Percentiles rank a stretch among this genome's conserved stretches.
phyloP scores from a whole-genome alignment of 2,888 invertebrate genomes.

The Sinelater perroti region DNA sequence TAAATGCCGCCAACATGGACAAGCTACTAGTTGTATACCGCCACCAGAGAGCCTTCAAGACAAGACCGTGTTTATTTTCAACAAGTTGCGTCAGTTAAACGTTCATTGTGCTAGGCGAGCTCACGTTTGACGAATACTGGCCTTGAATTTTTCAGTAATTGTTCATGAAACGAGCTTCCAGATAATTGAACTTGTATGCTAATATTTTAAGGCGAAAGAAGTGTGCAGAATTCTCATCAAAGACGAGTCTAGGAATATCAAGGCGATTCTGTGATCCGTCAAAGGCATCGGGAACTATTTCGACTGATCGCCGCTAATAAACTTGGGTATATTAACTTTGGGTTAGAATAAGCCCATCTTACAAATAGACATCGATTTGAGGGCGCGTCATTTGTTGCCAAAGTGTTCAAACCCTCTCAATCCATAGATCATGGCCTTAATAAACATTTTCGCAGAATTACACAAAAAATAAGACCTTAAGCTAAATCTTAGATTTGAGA shows the following conservation, averaged over 20 bases:
- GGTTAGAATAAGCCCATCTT: conserved; percentile 94
- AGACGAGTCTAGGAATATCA: conserved; percentile 96
- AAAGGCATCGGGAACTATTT: conserved; percentile 99
- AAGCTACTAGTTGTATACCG: conserved; percentile 89
- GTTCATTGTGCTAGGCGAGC: conserved; percentile 92
- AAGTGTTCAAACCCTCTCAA: conserved; percentile 97
- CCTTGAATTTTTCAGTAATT: conserved; percentile 94
- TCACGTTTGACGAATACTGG: conserved; percentile 91
- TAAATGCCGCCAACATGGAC: conserved; percentile 97
- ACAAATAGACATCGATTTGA: conserved; percentile 90
- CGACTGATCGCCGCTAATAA: conserved; percentile 95
- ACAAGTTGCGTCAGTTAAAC: conserved; percentile 96
- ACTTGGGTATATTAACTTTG: conserved; percentile 96
- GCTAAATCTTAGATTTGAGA: conserved; percentile 98
- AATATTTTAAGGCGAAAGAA: conserved; percentile 85
- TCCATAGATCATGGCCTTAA: conserved; percentile 96
- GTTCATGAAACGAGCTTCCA: conserved; percentile 97
- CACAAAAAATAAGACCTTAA: conserved; percentile 97
- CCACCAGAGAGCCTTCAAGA: conserved; percentile 96
- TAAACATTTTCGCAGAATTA: conserved; percentile 91
- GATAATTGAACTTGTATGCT: conserved; percentile 97
- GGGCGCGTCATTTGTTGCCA: conserved; percentile 99
- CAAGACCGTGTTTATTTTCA: conserved; percentile 98
- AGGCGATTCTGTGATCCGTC: conserved; percentile 89
- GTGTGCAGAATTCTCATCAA: conserved; percentile 88